These are phyloP conservation scores for Fringilla coelebs DNA, from an alignment of 2,797 vertebrate species.

Conservation along the genomic window DNA sequence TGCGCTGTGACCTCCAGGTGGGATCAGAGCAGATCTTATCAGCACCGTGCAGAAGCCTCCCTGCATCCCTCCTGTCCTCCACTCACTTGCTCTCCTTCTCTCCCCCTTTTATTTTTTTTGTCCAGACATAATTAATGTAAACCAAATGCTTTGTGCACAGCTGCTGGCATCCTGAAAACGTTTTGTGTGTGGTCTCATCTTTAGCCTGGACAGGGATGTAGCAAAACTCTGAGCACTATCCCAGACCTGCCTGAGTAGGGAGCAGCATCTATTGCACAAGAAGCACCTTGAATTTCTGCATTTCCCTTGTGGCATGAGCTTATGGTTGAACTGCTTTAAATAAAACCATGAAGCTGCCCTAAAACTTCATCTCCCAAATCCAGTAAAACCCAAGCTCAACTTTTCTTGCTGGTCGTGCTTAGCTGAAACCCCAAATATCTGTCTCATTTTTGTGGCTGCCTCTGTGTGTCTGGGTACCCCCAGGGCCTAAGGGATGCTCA, in stretches of 20 bases:
- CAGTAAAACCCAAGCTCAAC: neutral
- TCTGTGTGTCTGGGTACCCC: neutral
- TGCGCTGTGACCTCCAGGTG: neutral
- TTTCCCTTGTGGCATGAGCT: neutral
- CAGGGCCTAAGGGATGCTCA: neutral
- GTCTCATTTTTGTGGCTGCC: neutral
- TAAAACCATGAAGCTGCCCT: neutral
- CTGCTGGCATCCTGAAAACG: slow-evolving; percentile 30
- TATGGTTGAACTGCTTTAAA: neutral
- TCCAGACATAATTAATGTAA: slow-evolving; percentile 35
- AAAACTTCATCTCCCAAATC: neutral
- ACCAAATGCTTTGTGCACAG: slow-evolving; percentile 34
- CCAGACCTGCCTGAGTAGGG: slow-evolving; percentile 16
- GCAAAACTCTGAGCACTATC: slow-evolving; percentile 26
- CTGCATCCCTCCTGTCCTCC: neutral
- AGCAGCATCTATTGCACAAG: slow-evolving; percentile 18
- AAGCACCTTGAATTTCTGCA: neutral
- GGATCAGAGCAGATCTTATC: neutral
- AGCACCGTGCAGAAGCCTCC: neutral
- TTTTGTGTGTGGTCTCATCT: slow-evolving; percentile 40
- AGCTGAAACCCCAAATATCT: neutral
- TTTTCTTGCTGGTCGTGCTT: neutral
- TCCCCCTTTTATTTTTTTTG: neutral
- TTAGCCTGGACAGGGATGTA: slow-evolving; percentile 28
- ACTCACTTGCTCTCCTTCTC: neutral